Percentiles rank a stretch among this genome's conserved stretches.
These are phyloP conservation scores for Habrosyne pyritoides DNA, from an alignment of 2,888 invertebrate species.

Conservation along the genomic window DNA sequence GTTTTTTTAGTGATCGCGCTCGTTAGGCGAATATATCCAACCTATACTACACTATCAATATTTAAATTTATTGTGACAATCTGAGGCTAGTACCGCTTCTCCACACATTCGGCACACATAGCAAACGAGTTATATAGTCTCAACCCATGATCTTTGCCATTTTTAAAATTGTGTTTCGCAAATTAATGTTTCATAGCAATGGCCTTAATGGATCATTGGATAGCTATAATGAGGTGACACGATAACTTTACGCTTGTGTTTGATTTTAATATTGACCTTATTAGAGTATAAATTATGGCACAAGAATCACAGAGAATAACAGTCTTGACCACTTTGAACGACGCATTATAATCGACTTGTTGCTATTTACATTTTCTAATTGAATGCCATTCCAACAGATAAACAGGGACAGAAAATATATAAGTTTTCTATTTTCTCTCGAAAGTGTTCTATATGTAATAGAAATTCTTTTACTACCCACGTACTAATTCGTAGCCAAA, in stretches of 20 bases:
- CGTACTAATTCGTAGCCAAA: too few relatives aligned
- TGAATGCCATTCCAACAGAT: not conserved
- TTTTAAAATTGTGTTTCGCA: conserved; percentile 37
- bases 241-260: conserved; percentile 18
- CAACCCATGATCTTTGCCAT: conserved; percentile 31
- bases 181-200: conserved; percentile 39
- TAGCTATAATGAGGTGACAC: conserved; percentile 24
- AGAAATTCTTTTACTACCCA: too few relatives aligned
- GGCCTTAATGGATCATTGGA: conserved; percentile 37
- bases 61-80: conserved; percentile 69
- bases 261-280: conserved; percentile 38
- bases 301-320: conserved; percentile 7
- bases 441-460: too few relatives aligned
- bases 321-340: not conserved
- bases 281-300: conserved; percentile 20
- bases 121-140: conserved; percentile 17
- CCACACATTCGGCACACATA: conserved; percentile 12
- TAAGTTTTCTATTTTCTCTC: too few relatives aligned
- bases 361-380: not conserved
- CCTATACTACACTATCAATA: conserved; percentile 60
- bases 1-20: conserved; percentile 66
- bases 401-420: too few relatives aligned
- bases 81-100: conserved; percentile 45
- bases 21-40: conserved; percentile 71
- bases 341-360: not conserved